These are phyloP conservation scores for Cryptocephalus moraei DNA, from an alignment of 2,888 invertebrate species.

Conservation along the genomic window DNA sequence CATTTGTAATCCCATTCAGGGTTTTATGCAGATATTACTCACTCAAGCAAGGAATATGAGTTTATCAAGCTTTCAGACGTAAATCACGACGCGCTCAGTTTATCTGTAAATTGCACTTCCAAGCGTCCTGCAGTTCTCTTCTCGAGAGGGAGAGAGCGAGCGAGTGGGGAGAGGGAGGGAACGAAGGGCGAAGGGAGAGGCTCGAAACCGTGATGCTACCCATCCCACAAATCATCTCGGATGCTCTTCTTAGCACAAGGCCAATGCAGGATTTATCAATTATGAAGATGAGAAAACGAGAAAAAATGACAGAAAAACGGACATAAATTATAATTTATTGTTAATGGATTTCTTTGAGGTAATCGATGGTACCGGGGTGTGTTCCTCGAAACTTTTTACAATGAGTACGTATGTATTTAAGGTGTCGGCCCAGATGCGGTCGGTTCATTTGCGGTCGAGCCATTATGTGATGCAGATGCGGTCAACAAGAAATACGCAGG, in stretches of 20 bases:
- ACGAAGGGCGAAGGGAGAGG: constrained; percentile 2
- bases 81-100: constrained; percentile 49
- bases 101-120: constrained; percentile 59
- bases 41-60: constrained; percentile 42
- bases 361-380: too few species aligned
- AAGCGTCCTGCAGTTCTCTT: constrained; percentile 14
- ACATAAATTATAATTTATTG: neutral
- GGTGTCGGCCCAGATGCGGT: too few species aligned
- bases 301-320: neutral
- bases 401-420: too few species aligned
- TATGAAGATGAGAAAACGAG: constrained; percentile 1
- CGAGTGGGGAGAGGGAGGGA: neutral
- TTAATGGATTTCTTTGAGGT: too few species aligned
- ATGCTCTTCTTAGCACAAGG: constrained; percentile 13
- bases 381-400: too few species aligned
- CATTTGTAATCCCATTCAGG: constrained; percentile 43
- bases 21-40: constrained; percentile 43
- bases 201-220: constrained; percentile 8
- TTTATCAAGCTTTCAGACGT: constrained; percentile 55
- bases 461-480: too few species aligned
- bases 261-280: constrained; percentile 1
- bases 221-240: constrained; percentile 30
- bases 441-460: too few species aligned
- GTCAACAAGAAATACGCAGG: too few species aligned
- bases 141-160: too few species aligned